A percentile compares a stretch with the other conserved stretches of the same genome.
phyloP scores from a whole-genome alignment of 2,113 vertebrate genomes.

The Ascaphus truei region DNA sequence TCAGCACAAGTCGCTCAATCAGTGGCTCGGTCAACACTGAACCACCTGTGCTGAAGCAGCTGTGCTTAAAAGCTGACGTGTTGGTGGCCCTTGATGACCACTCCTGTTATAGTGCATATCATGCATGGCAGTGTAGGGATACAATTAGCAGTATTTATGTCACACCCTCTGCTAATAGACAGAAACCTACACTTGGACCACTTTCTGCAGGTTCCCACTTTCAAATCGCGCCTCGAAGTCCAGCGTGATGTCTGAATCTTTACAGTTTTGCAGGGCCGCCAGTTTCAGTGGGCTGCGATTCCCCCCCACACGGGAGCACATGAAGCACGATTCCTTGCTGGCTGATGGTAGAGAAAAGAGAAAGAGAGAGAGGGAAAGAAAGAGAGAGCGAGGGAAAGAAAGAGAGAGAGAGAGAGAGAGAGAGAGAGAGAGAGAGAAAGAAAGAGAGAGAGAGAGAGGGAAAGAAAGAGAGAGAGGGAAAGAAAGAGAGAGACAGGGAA shows the following conservation, averaged over 20 bases:
- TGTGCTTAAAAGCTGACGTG: no score
- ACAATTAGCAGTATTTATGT: no score
- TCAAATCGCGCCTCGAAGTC: slow-evolving; percentile 71
- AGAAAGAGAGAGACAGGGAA: neutral
- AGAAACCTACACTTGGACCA: slow-evolving; percentile 68
- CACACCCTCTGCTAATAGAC: no score
- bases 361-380: neutral
- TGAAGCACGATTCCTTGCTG: slow-evolving; percentile 56
- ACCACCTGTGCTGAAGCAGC: no score
- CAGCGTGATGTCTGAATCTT: slow-evolving; percentile 55
- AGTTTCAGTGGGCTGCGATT: slow-evolving; percentile 45
- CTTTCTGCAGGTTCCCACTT: slow-evolving; percentile 71
- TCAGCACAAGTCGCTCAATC: no score
- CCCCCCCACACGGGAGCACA: slow-evolving; percentile 57
- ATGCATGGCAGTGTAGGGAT: no score
- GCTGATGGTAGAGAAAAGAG: slow-evolving; percentile 43
- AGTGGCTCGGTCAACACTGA: no score
- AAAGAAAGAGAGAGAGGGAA: neutral
- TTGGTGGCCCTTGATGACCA: no score
- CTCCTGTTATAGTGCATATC: no score
- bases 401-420: neutral
- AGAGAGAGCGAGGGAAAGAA: neutral
- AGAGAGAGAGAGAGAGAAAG: neutral
- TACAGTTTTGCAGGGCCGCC: slow-evolving; percentile 31
- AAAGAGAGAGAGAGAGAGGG: neutral